Evolutionary conservation across 2,888 invertebrate genomes (phyloP), one percentile per base, ranked within the genome.

Genomic region (Byasa hedistus): DNA sequence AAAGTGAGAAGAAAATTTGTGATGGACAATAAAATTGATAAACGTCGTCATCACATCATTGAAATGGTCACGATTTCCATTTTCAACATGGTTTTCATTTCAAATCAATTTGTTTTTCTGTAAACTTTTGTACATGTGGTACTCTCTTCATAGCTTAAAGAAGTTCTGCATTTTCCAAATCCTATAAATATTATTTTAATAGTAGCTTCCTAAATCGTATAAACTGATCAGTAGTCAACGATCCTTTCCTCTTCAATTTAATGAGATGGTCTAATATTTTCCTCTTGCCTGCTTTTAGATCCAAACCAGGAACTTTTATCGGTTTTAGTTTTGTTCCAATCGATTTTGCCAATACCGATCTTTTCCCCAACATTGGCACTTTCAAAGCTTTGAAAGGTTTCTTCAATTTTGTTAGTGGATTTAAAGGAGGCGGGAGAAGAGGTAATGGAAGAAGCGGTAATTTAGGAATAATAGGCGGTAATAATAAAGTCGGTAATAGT

Each of bases 161-260:
- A 36, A 36, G 1, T 36, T n/a, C n/a, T n/a, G n/a, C n/a, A n/a
- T n/a, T n/a, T 36, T 10, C 7, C 36, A 10, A 36, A 5, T 36
- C 7, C 1, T 36, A 5, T 36, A 36, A 10, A 39, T 15, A 39
- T 60, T 63, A 67, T 60, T 19, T 59, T 17, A 67, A 48, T 32
- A 67, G 59, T 36, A 60, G 17, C 39, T 67, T 67, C 32, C 66
- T 67, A 10, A 67, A 63, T 60, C 66, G 63, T 39, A 67, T 44
- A 24, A 54, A 67, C 19, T 67, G 59, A 3, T 58, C 58, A 5
- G 60, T 67, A 4, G 59, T 21, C 39, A 67, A 55, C 10, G 63
- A 63, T 48, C 66, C 66, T 51, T 63, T 67, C n/a, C 59, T 59
- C 48, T 59, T 67, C 23, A 67, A 48, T 63, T 67, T 63, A 2